A percentile compares a stretch with the other conserved stretches of the same genome.
phyloP scores from a whole-genome alignment of 1,140 invertebrate species.

The Heterodera carotae region DNA sequence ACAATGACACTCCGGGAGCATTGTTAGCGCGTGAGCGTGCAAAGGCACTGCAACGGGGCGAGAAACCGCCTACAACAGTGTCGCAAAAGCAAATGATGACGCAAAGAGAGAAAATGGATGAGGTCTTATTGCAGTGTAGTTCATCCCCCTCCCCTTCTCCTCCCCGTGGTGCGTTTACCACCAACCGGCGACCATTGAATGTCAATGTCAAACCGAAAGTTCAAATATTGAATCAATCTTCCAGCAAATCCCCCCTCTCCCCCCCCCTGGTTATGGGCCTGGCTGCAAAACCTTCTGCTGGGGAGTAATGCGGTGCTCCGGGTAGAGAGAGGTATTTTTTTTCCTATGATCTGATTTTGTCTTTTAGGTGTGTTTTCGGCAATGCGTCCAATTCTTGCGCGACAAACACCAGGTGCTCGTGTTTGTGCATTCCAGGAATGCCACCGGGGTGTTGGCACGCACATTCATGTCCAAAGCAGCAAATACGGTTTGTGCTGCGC shows the following conservation, averaged over 20 bases:
- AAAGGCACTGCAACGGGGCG: conserved; percentile 18
- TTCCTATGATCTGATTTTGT: too few relatives aligned
- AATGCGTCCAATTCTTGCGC: conserved; percentile 43
- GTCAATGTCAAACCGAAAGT: too few relatives aligned
- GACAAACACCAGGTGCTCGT: conserved; percentile 80
- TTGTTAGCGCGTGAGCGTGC: conserved; percentile 16
- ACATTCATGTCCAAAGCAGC: conserved; percentile 76
- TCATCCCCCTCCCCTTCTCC: too few relatives aligned
- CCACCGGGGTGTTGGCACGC: conserved; percentile 83
- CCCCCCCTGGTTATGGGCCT: too few relatives aligned
- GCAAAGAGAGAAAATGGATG: conserved; percentile 79
- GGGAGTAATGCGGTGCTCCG: too few relatives aligned
- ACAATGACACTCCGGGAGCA: conserved; percentile 62
- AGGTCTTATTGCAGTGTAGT: conserved; percentile 67
- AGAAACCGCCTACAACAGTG: conserved; percentile 75
- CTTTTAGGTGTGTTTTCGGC: conserved; percentile 67
- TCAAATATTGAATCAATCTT: too few relatives aligned
- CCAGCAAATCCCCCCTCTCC: too few relatives aligned
- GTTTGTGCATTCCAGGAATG: conserved; percentile 96
- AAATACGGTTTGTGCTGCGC: conserved; percentile 30
- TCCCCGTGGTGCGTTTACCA: too few relatives aligned
- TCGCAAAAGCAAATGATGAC: conserved; percentile 25
- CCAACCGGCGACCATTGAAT: too few relatives aligned
- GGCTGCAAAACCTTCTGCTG: too few relatives aligned
- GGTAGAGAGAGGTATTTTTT: too few relatives aligned